phyloP scores from a whole-genome alignment of 2,797 vertebrate genomes.

The Cossypha polioptera region DNA sequence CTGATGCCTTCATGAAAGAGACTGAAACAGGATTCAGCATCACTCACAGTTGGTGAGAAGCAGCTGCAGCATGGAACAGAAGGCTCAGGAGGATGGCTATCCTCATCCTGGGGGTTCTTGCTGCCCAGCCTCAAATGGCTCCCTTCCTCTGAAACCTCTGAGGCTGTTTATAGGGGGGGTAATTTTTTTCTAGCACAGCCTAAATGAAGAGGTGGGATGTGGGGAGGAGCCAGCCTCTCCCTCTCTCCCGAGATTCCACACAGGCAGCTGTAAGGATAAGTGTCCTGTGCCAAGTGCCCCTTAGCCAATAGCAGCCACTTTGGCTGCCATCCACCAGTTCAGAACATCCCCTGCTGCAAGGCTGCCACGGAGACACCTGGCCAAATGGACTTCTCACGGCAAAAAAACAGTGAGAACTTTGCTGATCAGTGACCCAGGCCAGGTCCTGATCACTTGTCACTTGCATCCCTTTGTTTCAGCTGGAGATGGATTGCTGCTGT shows the following conservation, averaged over 20 bases:
- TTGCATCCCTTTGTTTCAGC: conserved; percentile 34
- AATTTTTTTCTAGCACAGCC: background rate
- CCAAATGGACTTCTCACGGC: background rate
- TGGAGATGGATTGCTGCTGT: conserved; percentile 32
- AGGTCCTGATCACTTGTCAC: conserved; percentile 55
- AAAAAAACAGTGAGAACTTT: background rate
- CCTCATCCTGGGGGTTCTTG: conserved; percentile 9
- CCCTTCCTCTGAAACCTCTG: background rate
- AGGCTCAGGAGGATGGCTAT: conserved; percentile 1
- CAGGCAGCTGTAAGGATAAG: background rate
- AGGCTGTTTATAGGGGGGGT: background rate
- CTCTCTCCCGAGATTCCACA: background rate
- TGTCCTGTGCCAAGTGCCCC: background rate
- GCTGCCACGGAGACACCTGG: background rate
- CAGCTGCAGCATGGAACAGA: conserved; percentile 2
- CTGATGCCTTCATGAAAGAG: background rate
- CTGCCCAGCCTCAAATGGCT: background rate
- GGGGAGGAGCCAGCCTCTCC: background rate
- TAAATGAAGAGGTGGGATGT: background rate
- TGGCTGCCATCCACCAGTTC: conserved; percentile 24
- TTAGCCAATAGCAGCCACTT: background rate
- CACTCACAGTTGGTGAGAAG: conserved; percentile 62
- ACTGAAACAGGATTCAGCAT: background rate
- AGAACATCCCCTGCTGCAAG: conserved; percentile 9
- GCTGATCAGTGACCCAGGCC: conserved; percentile 55